Percentiles rank a stretch among this genome's conserved stretches.
Evolutionary conservation across 2,888 invertebrate genomes (phyloP).

Genomic region (Gandaritis pyraliata): DNA sequence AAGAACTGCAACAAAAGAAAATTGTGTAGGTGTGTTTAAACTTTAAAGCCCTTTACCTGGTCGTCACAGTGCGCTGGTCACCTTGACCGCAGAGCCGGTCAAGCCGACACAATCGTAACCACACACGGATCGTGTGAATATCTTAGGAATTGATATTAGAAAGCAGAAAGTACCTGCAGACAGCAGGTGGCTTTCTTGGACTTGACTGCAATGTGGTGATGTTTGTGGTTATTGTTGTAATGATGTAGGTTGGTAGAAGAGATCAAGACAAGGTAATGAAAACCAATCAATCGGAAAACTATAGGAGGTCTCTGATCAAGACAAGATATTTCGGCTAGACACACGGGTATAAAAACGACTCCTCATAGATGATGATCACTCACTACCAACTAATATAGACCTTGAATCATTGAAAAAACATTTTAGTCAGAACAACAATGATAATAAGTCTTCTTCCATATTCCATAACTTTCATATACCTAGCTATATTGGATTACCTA

Average conservation of each 20-base stretch:
- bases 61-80: slow-evolving; percentile 56
- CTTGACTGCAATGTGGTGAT: slow-evolving; percentile 14
- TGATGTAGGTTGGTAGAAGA: not conserved
- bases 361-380: too few species aligned
- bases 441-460: too few species aligned
- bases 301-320: too few species aligned
- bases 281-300: too few species aligned
- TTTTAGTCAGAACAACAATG: too few species aligned
- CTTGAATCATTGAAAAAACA: too few species aligned
- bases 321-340: too few species aligned
- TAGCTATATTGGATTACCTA: too few species aligned
- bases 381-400: too few species aligned
- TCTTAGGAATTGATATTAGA: slow-evolving; percentile 41
- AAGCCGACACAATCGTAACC: slow-evolving; percentile 35
- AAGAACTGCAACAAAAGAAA: slow-evolving; percentile 10
- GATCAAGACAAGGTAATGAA: not conserved
- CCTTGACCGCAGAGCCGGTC: slow-evolving; percentile 64
- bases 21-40: not conserved
- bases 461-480: too few species aligned
- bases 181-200: slow-evolving; percentile 31
- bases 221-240: slow-evolving; percentile 13
- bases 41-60: slow-evolving; percentile 34
- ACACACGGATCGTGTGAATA: slow-evolving; percentile 42
- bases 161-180: slow-evolving; percentile 44
- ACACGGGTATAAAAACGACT: too few species aligned